These are phyloP conservation scores for Ametastegia equiseti DNA, from an alignment of 2,888 invertebrate species.

Conservation along the genomic window DNA sequence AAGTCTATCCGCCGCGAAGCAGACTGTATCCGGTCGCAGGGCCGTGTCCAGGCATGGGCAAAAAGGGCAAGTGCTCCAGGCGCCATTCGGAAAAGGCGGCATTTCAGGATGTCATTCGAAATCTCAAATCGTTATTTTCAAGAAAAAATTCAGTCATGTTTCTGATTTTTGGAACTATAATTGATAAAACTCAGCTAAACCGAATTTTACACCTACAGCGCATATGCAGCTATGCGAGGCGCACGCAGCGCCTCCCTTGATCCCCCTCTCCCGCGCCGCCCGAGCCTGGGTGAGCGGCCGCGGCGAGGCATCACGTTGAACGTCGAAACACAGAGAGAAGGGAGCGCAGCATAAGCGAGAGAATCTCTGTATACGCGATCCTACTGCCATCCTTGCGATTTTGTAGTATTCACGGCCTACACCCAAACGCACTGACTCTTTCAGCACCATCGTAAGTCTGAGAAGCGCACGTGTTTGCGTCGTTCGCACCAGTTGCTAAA, in stretches of 20 bases:
- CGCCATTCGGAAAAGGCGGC: conserved; percentile 12
- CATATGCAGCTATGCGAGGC: not conserved
- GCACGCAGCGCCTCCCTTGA: not conserved
- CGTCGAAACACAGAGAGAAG: conserved; percentile 1
- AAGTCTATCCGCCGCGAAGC: no score
- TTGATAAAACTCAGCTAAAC: conserved; percentile 4
- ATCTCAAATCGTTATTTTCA: conserved; percentile 3
- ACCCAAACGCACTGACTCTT: conserved; percentile 3
- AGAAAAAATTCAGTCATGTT: conserved; percentile 12
- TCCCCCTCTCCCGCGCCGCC: not conserved
- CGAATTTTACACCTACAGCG: conserved; percentile 3
- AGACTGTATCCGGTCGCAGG: no score
- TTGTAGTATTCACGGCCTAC: not conserved
- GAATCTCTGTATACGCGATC: conserved; percentile 6
- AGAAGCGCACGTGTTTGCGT: conserved; percentile 1
- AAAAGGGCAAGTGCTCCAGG: conserved; percentile 12
- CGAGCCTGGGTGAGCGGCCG: not conserved
- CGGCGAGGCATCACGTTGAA: conserved; percentile 1
- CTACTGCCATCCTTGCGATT: conserved; percentile 7
- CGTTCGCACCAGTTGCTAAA: conserved; percentile 1
- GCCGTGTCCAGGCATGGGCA: conserved; percentile 12
- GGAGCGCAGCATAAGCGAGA: conserved; percentile 1
- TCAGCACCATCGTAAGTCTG: conserved; percentile 4
- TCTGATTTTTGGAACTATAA: conserved; percentile 3
- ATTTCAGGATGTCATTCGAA: not conserved